Evolutionary conservation across 1,140 invertebrate species (phyloP), one percentile per base, ranked within the genome.

Genomic region (Anastrepha obliqua): DNA sequence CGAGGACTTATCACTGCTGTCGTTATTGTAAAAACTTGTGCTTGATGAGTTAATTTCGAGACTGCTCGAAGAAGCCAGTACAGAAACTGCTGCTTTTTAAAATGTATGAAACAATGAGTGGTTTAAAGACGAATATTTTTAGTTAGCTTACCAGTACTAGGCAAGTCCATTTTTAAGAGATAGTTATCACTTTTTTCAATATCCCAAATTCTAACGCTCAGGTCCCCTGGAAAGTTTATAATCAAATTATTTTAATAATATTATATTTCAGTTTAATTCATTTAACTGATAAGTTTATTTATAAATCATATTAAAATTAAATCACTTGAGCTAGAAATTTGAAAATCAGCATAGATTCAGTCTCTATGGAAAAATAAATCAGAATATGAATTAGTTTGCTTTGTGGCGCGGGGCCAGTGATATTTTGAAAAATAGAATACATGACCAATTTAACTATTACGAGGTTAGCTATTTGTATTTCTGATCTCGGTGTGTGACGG

Each of bases 121-220:
- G 11, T 47, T 11, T 2, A 44, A 74, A 74, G 15, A 47, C 39
- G 2, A 2, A 65, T 39, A 11, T 62, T n/a, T 64, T 11, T 64
- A 20, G 5, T 2, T 67, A 67, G 15, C 39, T 86, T 29, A 65
- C 58, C 62, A 86, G 87, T 67, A 86, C 89, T 92, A 13, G 92
- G 91, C 5, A 92, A 42, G 17, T 93, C 89, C 92, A 94, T 95
- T 44, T 95, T 95, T 13, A 99, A 93, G 0, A 98, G 95, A 93
- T 97, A 98, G 94, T 98, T 99, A 90, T 99, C 98, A 85, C 98
- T 97, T 74, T 96, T 97, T 59, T 98, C 96, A 89, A 99, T 95
- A 93, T 99, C 97, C 98, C 98, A 99, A 90, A 99, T 95, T 90
- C 98, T 96, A 42, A 99, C 95, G 55, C 95, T 94, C n/a, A 96